Percentiles rank a stretch among this genome's conserved stretches.
These are phyloP conservation scores for Elephas maximus DNA, from an alignment of 2,113 vertebrate species.

Conservation along the genomic window DNA sequence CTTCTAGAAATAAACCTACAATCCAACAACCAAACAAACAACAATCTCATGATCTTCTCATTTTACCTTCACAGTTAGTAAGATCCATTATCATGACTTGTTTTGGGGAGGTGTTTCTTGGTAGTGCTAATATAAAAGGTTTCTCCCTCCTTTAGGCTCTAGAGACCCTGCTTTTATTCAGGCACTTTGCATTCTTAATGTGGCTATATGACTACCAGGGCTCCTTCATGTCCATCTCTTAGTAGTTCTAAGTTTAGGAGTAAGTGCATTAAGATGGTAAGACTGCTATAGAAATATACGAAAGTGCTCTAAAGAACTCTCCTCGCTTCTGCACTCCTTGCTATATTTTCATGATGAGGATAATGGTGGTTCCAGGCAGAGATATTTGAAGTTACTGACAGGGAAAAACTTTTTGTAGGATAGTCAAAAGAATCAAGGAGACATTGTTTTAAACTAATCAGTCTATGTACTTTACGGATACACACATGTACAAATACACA, in stretches of 20 bases:
- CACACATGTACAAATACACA: background rate
- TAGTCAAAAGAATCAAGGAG: slow-evolving; percentile 1
- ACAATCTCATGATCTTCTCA: background rate
- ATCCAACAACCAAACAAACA: background rate
- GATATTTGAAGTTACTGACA: background rate
- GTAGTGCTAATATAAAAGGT: background rate
- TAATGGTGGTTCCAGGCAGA: slow-evolving; percentile 38
- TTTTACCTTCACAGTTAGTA: background rate
- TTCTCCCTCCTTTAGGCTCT: slow-evolving; percentile 18
- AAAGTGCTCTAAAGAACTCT: background rate
- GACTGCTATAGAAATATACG: background rate
- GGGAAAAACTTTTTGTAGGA: background rate
- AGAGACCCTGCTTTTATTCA: slow-evolving; percentile 21
- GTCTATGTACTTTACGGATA: background rate
- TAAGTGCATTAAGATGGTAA: background rate
- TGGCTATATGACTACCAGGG: background rate
- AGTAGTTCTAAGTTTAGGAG: slow-evolving; percentile 41
- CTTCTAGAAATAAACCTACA: background rate
- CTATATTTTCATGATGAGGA: slow-evolving; percentile 24
- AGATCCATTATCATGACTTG: slow-evolving; percentile 34
- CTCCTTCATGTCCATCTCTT: background rate
- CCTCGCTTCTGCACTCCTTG: background rate
- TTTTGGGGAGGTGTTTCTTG: slow-evolving; percentile 8
- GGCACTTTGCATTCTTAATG: slow-evolving; percentile 47
- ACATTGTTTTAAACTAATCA: background rate